Evolutionary conservation across 2,113 vertebrate genomes (phyloP).

Genomic region (Dipodomys spectabilis): DNA sequence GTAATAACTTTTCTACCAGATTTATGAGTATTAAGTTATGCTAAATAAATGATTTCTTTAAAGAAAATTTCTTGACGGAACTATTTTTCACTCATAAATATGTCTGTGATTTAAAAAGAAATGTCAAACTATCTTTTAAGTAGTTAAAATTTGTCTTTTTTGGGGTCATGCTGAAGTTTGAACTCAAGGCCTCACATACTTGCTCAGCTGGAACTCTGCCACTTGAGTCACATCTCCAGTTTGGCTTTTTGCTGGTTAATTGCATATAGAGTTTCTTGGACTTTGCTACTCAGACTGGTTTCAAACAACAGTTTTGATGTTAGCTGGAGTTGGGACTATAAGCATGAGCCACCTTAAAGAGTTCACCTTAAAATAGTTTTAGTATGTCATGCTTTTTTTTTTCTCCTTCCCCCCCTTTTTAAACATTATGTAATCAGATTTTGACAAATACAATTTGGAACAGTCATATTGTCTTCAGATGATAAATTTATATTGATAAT

Average conservation of each 20-base stretch:
- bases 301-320: background rate
- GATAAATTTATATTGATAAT: conserved; percentile 20
- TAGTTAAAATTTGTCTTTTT: conserved; percentile 28
- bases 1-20: conserved; percentile 13
- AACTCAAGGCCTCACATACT: no score
- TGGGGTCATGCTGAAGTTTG: no score
- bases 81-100: conserved; percentile 57
- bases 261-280: no score
- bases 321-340: no score
- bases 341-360: no score
- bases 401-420: no score
- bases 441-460: conserved; percentile 46
- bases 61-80: background rate
- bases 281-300: no score
- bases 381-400: background rate
- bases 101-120: conserved; percentile 44
- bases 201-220: no score
- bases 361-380: background rate
- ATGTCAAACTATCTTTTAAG: conserved; percentile 26
- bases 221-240: no score
- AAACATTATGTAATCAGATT: background rate
- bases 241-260: no score
- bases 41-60: conserved; percentile 17
- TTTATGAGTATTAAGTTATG: conserved; percentile 32
- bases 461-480: conserved; percentile 29